Conservation (phyloP, 2,113 vertebrate species). For the Serinus canaria region DNA sequence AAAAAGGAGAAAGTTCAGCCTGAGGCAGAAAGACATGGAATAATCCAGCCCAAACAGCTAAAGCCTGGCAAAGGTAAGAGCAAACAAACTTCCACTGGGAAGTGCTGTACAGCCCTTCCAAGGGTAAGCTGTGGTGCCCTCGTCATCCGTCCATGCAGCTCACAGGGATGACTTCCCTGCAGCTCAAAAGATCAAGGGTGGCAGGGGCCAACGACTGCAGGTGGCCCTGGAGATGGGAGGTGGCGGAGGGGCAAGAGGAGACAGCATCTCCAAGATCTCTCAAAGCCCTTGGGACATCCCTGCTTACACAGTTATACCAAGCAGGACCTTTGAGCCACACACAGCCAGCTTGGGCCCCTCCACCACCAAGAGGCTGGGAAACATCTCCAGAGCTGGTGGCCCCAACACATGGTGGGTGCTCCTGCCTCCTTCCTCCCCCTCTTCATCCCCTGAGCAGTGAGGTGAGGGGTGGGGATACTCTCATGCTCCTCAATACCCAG, state of each 20-base stretch:
- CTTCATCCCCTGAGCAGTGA: not conserved
- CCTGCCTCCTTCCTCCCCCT: not conserved
- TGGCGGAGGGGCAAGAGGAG: not conserved
- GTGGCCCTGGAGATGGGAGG: not conserved
- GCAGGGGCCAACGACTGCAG: not conserved
- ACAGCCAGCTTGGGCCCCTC: not conserved
- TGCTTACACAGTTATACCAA: not conserved
- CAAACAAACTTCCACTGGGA: not conserved
- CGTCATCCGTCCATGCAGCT: rapidly evolving
- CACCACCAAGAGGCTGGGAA: not conserved
- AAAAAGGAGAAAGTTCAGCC: not conserved
- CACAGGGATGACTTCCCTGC: not conserved
- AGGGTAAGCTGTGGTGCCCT: not conserved
- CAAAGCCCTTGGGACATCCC: not conserved
- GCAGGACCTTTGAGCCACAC: not conserved
- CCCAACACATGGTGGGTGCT: not conserved
- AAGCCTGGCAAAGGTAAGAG: conserved; percentile 20
- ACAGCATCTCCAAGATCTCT: not conserved
- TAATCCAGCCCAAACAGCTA: conserved; percentile 1
- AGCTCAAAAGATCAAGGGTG: not conserved
- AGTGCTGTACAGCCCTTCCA: not conserved
- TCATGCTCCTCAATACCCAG: not conserved
- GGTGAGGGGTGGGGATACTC: too few relatives aligned
- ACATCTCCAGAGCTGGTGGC: not conserved
- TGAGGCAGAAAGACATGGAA: not conserved